Conservation (phyloP, 2,888 invertebrate species). For the Trachelus iudaicus region DNA sequence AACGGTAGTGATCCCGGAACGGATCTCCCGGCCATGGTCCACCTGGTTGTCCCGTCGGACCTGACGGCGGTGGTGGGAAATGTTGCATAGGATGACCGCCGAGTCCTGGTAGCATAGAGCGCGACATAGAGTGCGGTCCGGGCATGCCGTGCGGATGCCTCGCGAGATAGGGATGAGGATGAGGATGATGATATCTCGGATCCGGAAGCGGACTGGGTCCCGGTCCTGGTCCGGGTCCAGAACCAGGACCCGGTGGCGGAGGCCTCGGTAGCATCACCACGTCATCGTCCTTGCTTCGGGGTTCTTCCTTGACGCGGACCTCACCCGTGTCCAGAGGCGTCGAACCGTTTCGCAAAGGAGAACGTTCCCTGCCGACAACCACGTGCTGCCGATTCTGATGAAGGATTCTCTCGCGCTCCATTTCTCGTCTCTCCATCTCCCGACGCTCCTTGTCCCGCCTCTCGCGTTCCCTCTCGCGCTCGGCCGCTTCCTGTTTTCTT, state of each 20-base stretch:
- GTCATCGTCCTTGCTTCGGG: conserved; percentile 70
- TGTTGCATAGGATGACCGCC: conserved; percentile 68
- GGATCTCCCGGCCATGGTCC: conserved; percentile 75
- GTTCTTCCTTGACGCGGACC: conserved; percentile 76
- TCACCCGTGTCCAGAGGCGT: conserved; percentile 55
- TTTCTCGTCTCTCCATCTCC: conserved; percentile 71
- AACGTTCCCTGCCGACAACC: conserved; percentile 71
- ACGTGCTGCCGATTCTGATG: conserved; percentile 54
- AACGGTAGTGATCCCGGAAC: conserved; percentile 75
- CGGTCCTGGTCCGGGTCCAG: conserved; percentile 35
- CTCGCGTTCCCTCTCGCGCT: conserved; percentile 52
- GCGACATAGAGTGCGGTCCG: conserved; percentile 68
- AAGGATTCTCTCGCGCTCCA: conserved; percentile 53
- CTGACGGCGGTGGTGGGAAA: conserved; percentile 64
- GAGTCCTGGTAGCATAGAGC: conserved; percentile 68
- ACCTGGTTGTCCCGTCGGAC: conserved; percentile 68
- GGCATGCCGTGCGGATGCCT: conserved; percentile 66
- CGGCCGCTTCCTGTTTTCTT: conserved; percentile 68
- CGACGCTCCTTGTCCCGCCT: conserved; percentile 67
- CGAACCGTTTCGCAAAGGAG: conserved; percentile 79
- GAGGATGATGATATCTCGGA: conserved; percentile 70
- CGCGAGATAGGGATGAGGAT: conserved; percentile 67
- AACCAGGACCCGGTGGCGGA: conserved; percentile 39
- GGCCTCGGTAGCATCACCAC: conserved; percentile 65
- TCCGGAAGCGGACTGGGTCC: conserved; percentile 66